A percentile compares a stretch with the other conserved stretches of the same genome.
phyloP scores from a whole-genome alignment of 1,140 invertebrate genomes.

The Pararge aegeria region DNA sequence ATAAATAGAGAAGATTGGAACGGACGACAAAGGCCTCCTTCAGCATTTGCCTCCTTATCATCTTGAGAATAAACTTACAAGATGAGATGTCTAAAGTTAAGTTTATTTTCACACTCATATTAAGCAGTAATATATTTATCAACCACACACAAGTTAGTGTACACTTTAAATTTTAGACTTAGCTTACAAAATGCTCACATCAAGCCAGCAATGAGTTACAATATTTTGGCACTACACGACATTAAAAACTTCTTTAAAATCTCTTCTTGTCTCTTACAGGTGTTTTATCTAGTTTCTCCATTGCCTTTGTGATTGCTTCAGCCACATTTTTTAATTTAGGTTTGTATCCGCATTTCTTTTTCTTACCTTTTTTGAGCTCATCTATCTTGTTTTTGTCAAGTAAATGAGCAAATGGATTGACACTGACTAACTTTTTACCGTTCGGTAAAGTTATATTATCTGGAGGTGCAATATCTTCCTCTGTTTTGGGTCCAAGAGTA shows the following conservation, averaged over 20 bases:
- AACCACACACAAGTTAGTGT: no score
- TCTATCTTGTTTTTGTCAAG: slow-evolving; percentile 43
- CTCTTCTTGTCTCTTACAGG: background rate
- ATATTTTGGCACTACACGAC: background rate
- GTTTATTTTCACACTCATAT: no score
- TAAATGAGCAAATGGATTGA: slow-evolving; percentile 61
- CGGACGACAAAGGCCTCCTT: no score
- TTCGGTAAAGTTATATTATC: slow-evolving; percentile 42
- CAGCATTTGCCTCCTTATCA: no score
- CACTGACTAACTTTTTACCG: slow-evolving; percentile 54
- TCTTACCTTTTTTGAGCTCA: slow-evolving; percentile 30
- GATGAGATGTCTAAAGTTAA: no score
- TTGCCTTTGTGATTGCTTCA: slow-evolving; percentile 27
- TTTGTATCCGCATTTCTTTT: slow-evolving; percentile 41
- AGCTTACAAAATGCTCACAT: no score
- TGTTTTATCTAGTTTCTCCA: slow-evolving; percentile 13
- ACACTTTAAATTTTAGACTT: no score
- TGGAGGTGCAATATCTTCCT: slow-evolving; percentile 13
- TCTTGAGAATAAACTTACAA: no score
- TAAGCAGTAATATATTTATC: no score
- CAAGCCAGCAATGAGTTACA: background rate
- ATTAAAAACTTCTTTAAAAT: no score
- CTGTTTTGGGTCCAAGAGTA: background rate
- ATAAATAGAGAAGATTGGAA: no score
- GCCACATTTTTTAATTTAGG: slow-evolving; percentile 33